Evolutionary conservation across 2,888 invertebrate species (phyloP).

Genomic region (Epistrophe grossulariae): DNA sequence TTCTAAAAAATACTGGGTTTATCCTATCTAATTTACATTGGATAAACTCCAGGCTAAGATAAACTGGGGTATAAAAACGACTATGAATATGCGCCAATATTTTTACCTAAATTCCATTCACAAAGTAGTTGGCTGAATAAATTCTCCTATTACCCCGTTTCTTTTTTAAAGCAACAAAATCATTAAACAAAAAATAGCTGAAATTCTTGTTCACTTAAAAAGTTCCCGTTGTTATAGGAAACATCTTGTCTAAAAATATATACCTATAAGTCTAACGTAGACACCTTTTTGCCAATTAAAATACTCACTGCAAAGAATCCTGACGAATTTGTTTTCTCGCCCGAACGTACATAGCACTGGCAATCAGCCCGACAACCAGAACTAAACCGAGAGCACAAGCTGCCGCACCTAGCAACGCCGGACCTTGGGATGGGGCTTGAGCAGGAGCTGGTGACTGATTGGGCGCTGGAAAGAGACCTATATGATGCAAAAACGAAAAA

Average conservation of each 20-base stretch:
- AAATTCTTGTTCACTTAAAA: slow-evolving; percentile 48
- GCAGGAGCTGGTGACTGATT: slow-evolving; percentile 90
- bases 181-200: slow-evolving; percentile 7
- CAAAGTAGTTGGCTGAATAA: background rate
- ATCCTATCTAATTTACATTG: too few relatives aligned
- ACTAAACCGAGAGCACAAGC: slow-evolving; percentile 89
- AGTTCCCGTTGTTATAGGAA: slow-evolving; percentile 28
- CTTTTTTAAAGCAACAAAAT: background rate
- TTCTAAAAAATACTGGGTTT: too few relatives aligned
- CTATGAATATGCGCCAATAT: too few relatives aligned
- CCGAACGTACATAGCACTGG: slow-evolving; percentile 83
- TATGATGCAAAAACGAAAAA: slow-evolving; percentile 49
- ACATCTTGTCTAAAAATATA: slow-evolving; percentile 43
- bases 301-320: slow-evolving; percentile 83
- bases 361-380: slow-evolving; percentile 82
- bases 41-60: too few relatives aligned
- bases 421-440: slow-evolving; percentile 87
- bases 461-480: slow-evolving; percentile 85
- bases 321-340: slow-evolving; percentile 83
- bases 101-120: background rate
- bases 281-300: slow-evolving; percentile 67
- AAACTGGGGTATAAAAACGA: too few relatives aligned
- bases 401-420: slow-evolving; percentile 91
- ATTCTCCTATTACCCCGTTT: background rate
- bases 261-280: slow-evolving; percentile 51